Conservation (phyloP, 2,113 vertebrate species). For the Anolis carolinensis region DNA sequence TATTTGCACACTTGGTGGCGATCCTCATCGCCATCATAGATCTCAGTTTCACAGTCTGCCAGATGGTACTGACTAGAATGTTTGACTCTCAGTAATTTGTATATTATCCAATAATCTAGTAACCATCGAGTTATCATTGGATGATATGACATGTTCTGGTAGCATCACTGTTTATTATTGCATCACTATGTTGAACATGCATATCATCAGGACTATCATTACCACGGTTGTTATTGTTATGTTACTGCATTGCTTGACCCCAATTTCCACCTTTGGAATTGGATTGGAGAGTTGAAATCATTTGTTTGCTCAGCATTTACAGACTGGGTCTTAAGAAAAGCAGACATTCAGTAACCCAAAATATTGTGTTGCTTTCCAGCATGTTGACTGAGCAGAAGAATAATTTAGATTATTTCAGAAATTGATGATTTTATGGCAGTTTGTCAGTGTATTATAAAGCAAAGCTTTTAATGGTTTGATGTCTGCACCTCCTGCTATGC, state of each 20-base stretch:
- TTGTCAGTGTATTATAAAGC: conserved; percentile 32
- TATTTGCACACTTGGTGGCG: not conserved
- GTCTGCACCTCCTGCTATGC: conserved; percentile 32
- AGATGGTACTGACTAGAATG: too few species aligned
- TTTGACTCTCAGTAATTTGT: too few species aligned
- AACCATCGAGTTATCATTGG: too few species aligned
- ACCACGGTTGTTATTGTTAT: not conserved
- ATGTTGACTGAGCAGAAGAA: conserved; percentile 25
- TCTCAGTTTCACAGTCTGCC: too few species aligned
- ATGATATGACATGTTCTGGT: too few species aligned
- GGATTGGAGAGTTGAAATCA: too few species aligned
- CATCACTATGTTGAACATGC: too few species aligned
- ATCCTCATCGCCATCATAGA: not conserved
- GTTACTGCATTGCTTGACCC: not conserved
- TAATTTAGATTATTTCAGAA: conserved; percentile 33
- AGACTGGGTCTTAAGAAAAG: conserved; percentile 24
- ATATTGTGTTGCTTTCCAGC: conserved; percentile 16
- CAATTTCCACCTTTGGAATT: too few species aligned
- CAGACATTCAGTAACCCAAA: conserved; percentile 32
- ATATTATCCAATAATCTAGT: too few species aligned
- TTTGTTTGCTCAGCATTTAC: not conserved
- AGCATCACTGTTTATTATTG: too few species aligned
- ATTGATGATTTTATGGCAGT: conserved; percentile 33
- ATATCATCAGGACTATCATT: too few species aligned
- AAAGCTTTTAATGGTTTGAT: conserved; percentile 35